Conservation (phyloP, 2,888 invertebrate genomes). For the Lepidochrysops patricia region DNA sequence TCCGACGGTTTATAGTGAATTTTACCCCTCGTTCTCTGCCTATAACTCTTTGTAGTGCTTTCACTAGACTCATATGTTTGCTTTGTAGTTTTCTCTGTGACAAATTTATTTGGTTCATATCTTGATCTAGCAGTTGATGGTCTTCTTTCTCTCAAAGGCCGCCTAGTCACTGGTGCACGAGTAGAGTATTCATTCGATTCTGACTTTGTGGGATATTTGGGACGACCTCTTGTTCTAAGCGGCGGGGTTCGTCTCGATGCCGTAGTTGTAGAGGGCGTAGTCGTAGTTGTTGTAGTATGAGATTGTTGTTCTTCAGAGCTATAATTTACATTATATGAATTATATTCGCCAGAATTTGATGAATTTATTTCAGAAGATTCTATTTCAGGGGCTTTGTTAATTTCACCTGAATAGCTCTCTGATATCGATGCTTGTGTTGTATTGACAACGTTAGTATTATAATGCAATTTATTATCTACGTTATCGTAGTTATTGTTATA, state of each 20-base stretch:
- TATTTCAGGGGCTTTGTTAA: slow-evolving; percentile 32
- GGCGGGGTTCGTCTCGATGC: slow-evolving; percentile 50
- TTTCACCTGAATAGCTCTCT: slow-evolving; percentile 34
- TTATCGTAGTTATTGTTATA: slow-evolving; percentile 21
- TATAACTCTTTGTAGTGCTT: slow-evolving; percentile 47
- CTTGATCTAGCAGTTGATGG: slow-evolving; percentile 51
- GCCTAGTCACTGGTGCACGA: slow-evolving; percentile 56
- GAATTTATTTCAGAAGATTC: slow-evolving; percentile 32
- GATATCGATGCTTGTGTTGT: slow-evolving; percentile 34
- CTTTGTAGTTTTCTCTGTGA: slow-evolving; percentile 47
- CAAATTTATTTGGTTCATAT: slow-evolving; percentile 58
- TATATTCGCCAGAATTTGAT: slow-evolving; percentile 37
- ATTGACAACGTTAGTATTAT: slow-evolving; percentile 34
- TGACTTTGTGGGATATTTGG: slow-evolving; percentile 55
- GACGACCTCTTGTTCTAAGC: slow-evolving; percentile 46
- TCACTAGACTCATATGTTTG: slow-evolving; percentile 44
- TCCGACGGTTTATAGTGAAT: slow-evolving; percentile 66
- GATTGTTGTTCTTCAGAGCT: slow-evolving; percentile 35
- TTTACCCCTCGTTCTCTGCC: slow-evolving; percentile 65
- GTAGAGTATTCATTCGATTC: slow-evolving; percentile 57
- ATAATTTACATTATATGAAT: slow-evolving; percentile 38
- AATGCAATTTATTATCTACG: slow-evolving; percentile 25
- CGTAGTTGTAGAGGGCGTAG: slow-evolving; percentile 49
- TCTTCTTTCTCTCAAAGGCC: slow-evolving; percentile 68
- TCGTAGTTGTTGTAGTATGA: slow-evolving; percentile 32